Evolutionary conservation across 1,140 invertebrate genomes (phyloP), one percentile per base, ranked within the genome.

Genomic region (Battus philenor): DNA sequence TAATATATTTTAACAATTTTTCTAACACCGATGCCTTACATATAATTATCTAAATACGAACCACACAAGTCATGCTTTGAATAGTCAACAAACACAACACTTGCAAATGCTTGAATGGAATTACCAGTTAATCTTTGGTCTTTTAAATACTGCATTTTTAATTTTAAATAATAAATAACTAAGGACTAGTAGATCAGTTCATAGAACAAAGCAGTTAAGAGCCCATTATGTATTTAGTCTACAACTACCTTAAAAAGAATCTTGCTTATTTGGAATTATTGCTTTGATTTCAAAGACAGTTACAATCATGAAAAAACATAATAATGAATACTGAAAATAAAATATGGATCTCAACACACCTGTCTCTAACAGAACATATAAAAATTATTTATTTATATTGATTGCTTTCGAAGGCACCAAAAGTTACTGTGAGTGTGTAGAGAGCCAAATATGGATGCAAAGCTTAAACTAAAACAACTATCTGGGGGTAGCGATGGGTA

Each of bases 401-500:
- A 30, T 30, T 9, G 10, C 22, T 39, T 16, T n/a, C 16, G 59
- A 76, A 77, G 62, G 66, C 68, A 74, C 72, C 60, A 50, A 33
- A 69, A 77, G 56, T 54, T 61, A 73, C 47, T 16, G 41, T 48
- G 38, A 16, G 53, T 52, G 65, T 59, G 41, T 11, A 55, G 64
- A 69, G 63, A 68, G 50, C 57, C 59, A 68, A 59, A 54, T 38
- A 55, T 4, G 69, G 48, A 49, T 34, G 50, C 29, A 26, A 72
- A 79, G 68, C 69, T 76, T 74, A 86, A 83, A 86, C 78, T 68
- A 87, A 81, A 84, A 86, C 77, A 54, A 86, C 82, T 50, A 81
- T 83, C 44, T 89, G 88, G 33, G 88, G 88, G 65, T 88, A 90
- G 66, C 87, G 87, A 73, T 89, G 89, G 36, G 88, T 90, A 54